Evolutionary conservation across 2,113 vertebrate genomes (phyloP).

Genomic region (Scomber scombrus): DNA sequence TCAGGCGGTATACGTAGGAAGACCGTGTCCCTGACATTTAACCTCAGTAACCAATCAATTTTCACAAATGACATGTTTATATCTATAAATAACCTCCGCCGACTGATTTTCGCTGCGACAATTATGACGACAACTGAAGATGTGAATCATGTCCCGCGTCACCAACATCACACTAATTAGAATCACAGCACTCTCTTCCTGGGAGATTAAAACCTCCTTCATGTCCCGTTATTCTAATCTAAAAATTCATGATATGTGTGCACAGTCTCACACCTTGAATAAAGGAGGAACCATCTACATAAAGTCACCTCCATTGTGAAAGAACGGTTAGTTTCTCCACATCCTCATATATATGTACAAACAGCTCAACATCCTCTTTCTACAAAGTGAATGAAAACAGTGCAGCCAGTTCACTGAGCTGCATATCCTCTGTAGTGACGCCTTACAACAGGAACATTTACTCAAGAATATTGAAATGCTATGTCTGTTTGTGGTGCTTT

Average conservation of each 20-base stretch:
- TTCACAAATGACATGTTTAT: background rate
- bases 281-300: background rate
- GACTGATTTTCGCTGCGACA: background rate
- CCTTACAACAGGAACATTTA: constrained; percentile 27
- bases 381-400: background rate
- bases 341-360: constrained; percentile 21
- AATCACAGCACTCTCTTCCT: background rate
- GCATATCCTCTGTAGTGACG: constrained; percentile 9
- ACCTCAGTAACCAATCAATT: background rate
- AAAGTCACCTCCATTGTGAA: background rate
- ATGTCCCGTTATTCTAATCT: no score
- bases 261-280: background rate
- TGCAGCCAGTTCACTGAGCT: background rate
- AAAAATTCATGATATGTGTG: background rate
- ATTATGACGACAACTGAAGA: background rate
- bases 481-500: no score
- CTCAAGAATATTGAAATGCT: background rate
- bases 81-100: background rate
- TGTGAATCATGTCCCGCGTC: background rate
- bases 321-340: constrained; percentile 19
- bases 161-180: background rate
- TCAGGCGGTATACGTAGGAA: no score
- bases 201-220: background rate
- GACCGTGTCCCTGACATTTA: no score
- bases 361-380: constrained; percentile 14